phyloP scores from a whole-genome alignment of 1,140 invertebrate genomes.

The Megalonaias nervosa region DNA sequence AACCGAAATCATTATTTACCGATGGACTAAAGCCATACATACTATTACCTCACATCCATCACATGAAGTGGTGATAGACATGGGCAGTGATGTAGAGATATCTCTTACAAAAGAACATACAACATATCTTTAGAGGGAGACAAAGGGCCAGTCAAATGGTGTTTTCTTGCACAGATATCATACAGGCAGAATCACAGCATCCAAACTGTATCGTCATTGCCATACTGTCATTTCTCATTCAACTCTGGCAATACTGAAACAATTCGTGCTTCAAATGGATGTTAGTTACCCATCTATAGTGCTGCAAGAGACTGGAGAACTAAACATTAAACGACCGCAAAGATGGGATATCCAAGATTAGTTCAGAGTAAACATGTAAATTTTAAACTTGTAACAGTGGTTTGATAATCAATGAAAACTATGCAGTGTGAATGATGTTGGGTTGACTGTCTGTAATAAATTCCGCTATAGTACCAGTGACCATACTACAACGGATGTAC shows the following conservation, averaged over 20 bases:
- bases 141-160: conserved; percentile 30
- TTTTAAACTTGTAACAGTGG: conserved; percentile 14
- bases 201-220: conserved; percentile 35
- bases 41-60: no score
- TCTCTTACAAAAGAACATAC: conserved; percentile 19
- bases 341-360: conserved; percentile 1
- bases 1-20: no score
- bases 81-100: background rate
- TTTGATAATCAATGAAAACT: conserved; percentile 32
- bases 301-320: conserved; percentile 39
- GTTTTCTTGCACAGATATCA: conserved; percentile 34
- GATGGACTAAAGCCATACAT: no score
- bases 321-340: conserved; percentile 33
- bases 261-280: conserved; percentile 33
- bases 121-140: conserved; percentile 28
- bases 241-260: conserved; percentile 22
- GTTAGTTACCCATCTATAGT: conserved; percentile 1
- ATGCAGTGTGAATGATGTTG: conserved; percentile 40
- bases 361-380: conserved; percentile 22
- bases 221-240: conserved; percentile 10
- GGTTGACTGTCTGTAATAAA: conserved; percentile 37
- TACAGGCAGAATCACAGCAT: conserved; percentile 42
- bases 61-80: no score
- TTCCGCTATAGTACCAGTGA: conserved; percentile 36
- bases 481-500: no score